Evolutionary conservation across 2,797 vertebrate genomes (phyloP).

Genomic region (Enteromius treurensis): DNA sequence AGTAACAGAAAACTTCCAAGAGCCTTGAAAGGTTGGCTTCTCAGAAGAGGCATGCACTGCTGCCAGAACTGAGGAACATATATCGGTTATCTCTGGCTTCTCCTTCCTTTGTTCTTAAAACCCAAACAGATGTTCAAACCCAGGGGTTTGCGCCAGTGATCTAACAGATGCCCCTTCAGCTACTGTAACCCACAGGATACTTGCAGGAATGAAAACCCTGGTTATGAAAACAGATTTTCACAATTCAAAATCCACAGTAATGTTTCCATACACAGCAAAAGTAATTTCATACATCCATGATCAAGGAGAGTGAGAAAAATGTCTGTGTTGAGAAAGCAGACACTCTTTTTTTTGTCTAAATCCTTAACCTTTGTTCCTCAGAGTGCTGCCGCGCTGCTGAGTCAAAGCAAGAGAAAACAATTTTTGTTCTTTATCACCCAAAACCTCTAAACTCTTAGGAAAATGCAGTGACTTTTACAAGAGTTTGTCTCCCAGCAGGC

Average conservation of each 20-base stretch:
- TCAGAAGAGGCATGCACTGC: conserved; percentile 59
- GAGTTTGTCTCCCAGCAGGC: conserved; percentile 31
- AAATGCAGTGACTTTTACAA: conserved; percentile 38
- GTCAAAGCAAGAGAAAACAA: conserved; percentile 34
- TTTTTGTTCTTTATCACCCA: conserved; percentile 59
- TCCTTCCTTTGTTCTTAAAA: conserved; percentile 69
- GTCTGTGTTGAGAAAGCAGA: conserved; percentile 26
- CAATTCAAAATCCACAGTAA: conserved; percentile 44
- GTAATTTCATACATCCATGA: conserved; percentile 57
- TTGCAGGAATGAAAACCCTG: conserved; percentile 27
- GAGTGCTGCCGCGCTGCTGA: conserved; percentile 5
- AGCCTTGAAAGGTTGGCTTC: conserved; percentile 39
- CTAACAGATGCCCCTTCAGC: conserved; percentile 60
- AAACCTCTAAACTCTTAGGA: conserved; percentile 54
- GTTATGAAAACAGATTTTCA: conserved; percentile 56
- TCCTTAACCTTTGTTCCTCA: conserved; percentile 53
- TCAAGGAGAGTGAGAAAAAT: conserved; percentile 52
- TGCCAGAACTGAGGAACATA: conserved; percentile 54
- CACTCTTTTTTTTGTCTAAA: conserved; percentile 33
- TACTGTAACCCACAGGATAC: conserved; percentile 50
- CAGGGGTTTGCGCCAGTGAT: conserved; percentile 50
- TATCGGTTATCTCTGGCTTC: conserved; percentile 67
- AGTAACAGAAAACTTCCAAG: conserved; percentile 48
- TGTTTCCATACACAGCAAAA: conserved; percentile 49
- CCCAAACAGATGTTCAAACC: conserved; percentile 71